Base-by-base conservation (phyloP, 2,113 vertebrate genomes). In the Australoheros scitulus region DNA sequence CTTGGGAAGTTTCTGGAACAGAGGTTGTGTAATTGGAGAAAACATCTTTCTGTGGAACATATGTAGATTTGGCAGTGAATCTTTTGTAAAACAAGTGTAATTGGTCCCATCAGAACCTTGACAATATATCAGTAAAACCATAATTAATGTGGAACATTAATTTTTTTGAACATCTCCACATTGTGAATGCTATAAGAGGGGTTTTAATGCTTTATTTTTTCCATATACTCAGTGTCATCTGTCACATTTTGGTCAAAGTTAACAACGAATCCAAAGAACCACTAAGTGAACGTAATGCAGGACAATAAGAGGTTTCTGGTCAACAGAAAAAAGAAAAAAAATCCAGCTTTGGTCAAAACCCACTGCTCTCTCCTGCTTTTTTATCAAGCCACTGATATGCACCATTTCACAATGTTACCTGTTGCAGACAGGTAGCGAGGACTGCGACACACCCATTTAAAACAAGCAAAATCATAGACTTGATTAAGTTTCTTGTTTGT, bases 271-370 rank as follows among this genome's bases (percentile, higher is more conserved):
- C 61, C 41, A 17, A 81, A 77, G 10, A 52, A 58, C 9, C 3
- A 7, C 52, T 63, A 64, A 65, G 29, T 41, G 11, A 77, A 64
- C 1, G 18, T 32, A 77, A 24, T 64, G 14, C 55, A 61, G 29
- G 43, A 68, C 0, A 4, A 68, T 8, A 36, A 63, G 20, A 81
- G 24, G 41, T 72, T 36, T 86, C 43, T 77, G 26, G 56, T 68
- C 38, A 68, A 18, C 8, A 18, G 32, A 84, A 22, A 75, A 63
- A 47, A 4, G 18, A 52, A 9, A 0, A 0, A 41, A 43, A 43
- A 43, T 57, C 14, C 8, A 77, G 38, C 68, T 84, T 90, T 77
- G 76, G 77, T 83, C 56, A 79, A 75, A 79, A 81, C 79, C 20
- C 8, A 41, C 61, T 74, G 38, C 24, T 74, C 20, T 59, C 56